These are phyloP conservation scores for Pammene aurita DNA, from an alignment of 2,888 invertebrate species.

Conservation along the genomic window DNA sequence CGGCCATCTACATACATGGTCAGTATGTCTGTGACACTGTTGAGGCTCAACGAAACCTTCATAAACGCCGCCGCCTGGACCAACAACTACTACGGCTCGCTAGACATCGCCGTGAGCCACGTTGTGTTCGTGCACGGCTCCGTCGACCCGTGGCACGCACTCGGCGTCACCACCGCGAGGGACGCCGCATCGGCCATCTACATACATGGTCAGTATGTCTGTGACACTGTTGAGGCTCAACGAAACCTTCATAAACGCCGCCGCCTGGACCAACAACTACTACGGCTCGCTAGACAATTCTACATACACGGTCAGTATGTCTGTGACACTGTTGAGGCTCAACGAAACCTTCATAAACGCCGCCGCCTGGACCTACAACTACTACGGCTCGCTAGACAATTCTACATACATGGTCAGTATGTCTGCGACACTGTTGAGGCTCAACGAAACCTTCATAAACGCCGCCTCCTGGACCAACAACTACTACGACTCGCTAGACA, in stretches of 20 bases:
- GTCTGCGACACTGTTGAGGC: too few relatives aligned
- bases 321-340: too few relatives aligned
- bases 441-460: too few relatives aligned
- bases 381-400: too few relatives aligned
- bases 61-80: slow-evolving; percentile 86
- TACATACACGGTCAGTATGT: too few relatives aligned
- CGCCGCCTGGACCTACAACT: too few relatives aligned
- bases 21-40: slow-evolving; percentile 39
- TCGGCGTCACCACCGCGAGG: slow-evolving; percentile 86
- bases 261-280: slow-evolving; percentile 88
- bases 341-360: too few relatives aligned
- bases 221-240: slow-evolving; percentile 82
- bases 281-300: too few relatives aligned
- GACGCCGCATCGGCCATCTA: slow-evolving; percentile 87
- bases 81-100: slow-evolving; percentile 91
- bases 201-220: slow-evolving; percentile 84
- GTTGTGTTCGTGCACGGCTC: slow-evolving; percentile 95
- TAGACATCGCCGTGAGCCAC: slow-evolving; percentile 86
- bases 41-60: slow-evolving; percentile 84
- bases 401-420: too few relatives aligned
- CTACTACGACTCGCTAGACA: too few relatives aligned
- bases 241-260: slow-evolving; percentile 84
- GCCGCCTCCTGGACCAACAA: too few relatives aligned
- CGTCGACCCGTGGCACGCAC: slow-evolving; percentile 94
- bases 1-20: slow-evolving; percentile 90